phyloP scores from a whole-genome alignment of 1,140 invertebrate species.

The Euwallacea similis region DNA sequence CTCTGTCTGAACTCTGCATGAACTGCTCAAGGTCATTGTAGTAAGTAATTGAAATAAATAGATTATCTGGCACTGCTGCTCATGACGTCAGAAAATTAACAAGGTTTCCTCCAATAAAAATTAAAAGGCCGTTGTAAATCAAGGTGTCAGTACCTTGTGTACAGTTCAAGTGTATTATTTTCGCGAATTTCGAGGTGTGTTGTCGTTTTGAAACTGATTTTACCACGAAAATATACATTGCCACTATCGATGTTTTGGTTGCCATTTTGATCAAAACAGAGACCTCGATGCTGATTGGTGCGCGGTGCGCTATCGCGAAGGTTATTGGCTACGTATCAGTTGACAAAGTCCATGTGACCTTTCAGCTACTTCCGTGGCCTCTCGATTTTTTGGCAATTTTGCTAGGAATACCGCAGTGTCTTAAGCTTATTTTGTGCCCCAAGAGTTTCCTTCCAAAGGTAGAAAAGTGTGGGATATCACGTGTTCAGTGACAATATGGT shows the following conservation, averaged over 20 bases:
- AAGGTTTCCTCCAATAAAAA: too few species aligned
- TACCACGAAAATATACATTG: neutral
- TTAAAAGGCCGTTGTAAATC: too few species aligned
- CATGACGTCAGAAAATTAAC: too few species aligned
- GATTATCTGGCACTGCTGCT: too few species aligned
- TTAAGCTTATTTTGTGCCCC: constrained; percentile 1
- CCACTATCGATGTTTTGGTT: constrained; percentile 35
- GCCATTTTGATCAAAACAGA: constrained; percentile 36
- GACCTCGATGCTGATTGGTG: constrained; percentile 23
- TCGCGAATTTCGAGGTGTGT: neutral
- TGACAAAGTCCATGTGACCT: constrained; percentile 38
- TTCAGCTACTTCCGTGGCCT: constrained; percentile 12
- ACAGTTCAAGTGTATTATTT: too few species aligned
- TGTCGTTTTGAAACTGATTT: neutral
- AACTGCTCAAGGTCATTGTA: too few species aligned
- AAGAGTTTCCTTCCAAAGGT: neutral
- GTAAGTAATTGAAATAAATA: too few species aligned
- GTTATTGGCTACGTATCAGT: constrained; percentile 31
- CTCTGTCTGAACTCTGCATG: too few species aligned
- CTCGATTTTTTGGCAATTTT: constrained; percentile 30
- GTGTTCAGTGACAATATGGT: neutral
- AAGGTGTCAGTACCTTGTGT: too few species aligned
- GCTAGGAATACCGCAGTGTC: constrained; percentile 1
- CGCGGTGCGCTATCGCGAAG: neutral
- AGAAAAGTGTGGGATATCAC: neutral